phyloP scores from a whole-genome alignment of 2,113 vertebrate genomes.

The Neogale vison region DNA sequence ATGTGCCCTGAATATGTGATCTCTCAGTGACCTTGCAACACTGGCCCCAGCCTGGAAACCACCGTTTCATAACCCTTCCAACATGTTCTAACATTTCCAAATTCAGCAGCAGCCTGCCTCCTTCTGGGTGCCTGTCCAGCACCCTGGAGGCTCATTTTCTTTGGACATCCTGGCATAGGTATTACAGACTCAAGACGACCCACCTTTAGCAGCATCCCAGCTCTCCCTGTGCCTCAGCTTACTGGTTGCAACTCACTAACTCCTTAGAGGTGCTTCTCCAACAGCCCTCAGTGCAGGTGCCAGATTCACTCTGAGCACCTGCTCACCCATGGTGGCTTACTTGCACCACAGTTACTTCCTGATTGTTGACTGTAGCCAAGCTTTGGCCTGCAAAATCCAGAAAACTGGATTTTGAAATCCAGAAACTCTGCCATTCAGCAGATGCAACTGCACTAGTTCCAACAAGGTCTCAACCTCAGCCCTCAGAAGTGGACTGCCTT shows the following conservation, averaged over 20 bases:
- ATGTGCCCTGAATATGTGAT: background rate
- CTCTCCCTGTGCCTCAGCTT: background rate
- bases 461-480: background rate
- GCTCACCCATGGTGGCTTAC: background rate
- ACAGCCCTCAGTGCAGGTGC: background rate
- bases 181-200: background rate
- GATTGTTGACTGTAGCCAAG: background rate
- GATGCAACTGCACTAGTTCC: background rate
- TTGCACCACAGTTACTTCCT: background rate
- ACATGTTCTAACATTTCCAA: background rate
- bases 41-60: background rate
- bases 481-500: background rate
- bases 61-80: background rate
- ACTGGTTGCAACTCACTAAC: background rate
- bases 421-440: background rate
- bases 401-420: too few species aligned
- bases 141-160: background rate
- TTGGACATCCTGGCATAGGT: background rate
- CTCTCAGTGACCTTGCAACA: background rate
- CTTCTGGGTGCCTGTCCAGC: background rate
- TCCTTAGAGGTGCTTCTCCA: background rate
- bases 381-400: background rate
- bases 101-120: background rate
- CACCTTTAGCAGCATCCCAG: background rate
- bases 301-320: background rate